These are phyloP conservation scores for Mycteria americana DNA, from an alignment of 2,797 vertebrate species.

Conservation along the genomic window DNA sequence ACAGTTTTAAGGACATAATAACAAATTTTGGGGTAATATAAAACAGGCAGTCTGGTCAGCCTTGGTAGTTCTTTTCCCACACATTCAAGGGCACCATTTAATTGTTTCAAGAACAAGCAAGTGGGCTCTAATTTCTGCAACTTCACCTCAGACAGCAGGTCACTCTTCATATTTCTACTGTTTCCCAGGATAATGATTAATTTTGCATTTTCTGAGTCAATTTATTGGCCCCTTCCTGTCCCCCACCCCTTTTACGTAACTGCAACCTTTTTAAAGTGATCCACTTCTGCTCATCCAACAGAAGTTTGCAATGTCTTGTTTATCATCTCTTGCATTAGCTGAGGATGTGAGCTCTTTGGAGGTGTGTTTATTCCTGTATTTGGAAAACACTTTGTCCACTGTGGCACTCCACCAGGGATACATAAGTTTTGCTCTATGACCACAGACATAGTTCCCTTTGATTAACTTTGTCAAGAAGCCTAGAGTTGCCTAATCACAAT, in stretches of 20 bases:
- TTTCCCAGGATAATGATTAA: not conserved
- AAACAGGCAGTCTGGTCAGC: not conserved
- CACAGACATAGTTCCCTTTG: not conserved
- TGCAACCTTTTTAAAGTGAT: not conserved
- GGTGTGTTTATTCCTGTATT: not conserved
- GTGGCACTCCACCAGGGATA: not conserved
- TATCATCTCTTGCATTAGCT: not conserved
- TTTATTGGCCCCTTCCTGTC: not conserved
- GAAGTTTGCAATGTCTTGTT: not conserved
- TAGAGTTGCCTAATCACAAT: not conserved
- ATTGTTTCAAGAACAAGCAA: not conserved
- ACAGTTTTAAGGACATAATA: not conserved
- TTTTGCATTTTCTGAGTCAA: not conserved
- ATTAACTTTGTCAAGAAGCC: not conserved
- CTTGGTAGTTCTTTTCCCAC: not conserved
- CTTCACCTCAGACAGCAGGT: not conserved
- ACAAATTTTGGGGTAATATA: not conserved
- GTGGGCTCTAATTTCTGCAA: not conserved
- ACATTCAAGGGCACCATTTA: not conserved
- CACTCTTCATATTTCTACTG: not conserved
- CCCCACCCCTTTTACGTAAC: not conserved
- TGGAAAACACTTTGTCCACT: not conserved
- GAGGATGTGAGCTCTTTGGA: not conserved
- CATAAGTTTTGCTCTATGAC: not conserved
- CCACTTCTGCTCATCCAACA: not conserved